Evolutionary conservation across 2,797 vertebrate genomes (phyloP).

Genomic region (Champsocephalus esox): DNA sequence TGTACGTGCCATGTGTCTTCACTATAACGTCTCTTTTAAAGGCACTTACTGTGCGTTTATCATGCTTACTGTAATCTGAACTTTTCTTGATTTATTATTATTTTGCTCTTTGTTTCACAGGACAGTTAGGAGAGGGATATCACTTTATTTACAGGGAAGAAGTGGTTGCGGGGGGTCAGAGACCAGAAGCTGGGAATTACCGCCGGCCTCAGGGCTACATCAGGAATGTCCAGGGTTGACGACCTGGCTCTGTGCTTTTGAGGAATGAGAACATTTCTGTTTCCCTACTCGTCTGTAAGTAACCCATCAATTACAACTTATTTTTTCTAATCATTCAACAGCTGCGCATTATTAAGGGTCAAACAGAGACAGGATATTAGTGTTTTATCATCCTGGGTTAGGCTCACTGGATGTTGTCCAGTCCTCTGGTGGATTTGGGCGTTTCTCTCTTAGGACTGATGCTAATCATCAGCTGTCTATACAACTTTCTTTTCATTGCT

Average conservation of each 20-base stretch:
- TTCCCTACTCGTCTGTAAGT: not conserved
- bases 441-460: constrained; percentile 3
- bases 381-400: not conserved
- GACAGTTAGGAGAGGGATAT: not conserved
- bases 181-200: constrained; percentile 29
- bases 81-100: constrained; percentile 35
- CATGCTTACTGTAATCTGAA: constrained; percentile 32
- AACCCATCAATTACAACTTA: too few species aligned
- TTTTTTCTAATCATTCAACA: not conserved
- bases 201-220: not conserved
- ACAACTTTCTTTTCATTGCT: not conserved
- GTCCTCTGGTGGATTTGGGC: not conserved
- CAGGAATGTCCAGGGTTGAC: not conserved
- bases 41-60: constrained; percentile 38
- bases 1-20: constrained; percentile 64
- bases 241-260: constrained; percentile 4
- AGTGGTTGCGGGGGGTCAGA: not conserved
- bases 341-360: not conserved
- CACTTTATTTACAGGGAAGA: constrained; percentile 22
- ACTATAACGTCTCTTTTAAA: constrained; percentile 53
- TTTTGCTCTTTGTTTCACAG: constrained; percentile 22
- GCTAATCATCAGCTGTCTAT: not conserved
- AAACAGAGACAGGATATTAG: not conserved
- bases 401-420: not conserved
- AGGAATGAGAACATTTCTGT: not conserved